A percentile compares a stretch with the other conserved stretches of the same genome.
Evolutionary conservation across 2,888 invertebrate genomes (phyloP).

Genomic region (Pristionchus japonicus): DNA sequence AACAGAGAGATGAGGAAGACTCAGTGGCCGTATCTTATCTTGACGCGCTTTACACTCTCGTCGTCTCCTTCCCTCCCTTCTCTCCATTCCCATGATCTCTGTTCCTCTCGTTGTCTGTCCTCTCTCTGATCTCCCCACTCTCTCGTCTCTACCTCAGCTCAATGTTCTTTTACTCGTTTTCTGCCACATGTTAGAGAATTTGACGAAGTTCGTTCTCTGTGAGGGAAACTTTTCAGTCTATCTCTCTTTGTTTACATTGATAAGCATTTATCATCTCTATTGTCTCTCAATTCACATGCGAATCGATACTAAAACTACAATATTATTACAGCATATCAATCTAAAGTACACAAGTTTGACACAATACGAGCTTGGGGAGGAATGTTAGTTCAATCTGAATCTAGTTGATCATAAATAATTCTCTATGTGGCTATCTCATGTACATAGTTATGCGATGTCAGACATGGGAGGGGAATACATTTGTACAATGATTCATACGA

Average conservation of each 20-base stretch:
- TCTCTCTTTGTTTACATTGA: not conserved
- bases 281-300: not conserved
- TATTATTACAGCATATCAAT: not conserved
- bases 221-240: not conserved
- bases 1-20: not conserved
- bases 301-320: not conserved
- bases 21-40: constrained; percentile 25
- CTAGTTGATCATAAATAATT: not conserved
- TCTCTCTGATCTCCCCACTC: constrained; percentile 17
- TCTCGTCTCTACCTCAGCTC: not conserved
- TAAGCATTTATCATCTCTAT: constrained; percentile 16
- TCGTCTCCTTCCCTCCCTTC: not conserved
- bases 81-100: constrained; percentile 8
- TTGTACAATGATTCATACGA: not conserved
- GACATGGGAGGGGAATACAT: not conserved
- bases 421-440: not conserved
- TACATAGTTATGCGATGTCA: not conserved
- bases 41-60: constrained; percentile 21
- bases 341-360: not conserved
- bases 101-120: not conserved
- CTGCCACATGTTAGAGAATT: constrained; percentile 2
- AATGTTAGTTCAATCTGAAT: constrained; percentile 29
- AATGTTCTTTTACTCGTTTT: not conserved
- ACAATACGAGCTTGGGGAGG: not conserved
- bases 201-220: not conserved